Percentiles rank a stretch among this genome's conserved stretches.
Conservation (phyloP, 2,888 invertebrate genomes). For the Drosophila tripunctata region DNA sequence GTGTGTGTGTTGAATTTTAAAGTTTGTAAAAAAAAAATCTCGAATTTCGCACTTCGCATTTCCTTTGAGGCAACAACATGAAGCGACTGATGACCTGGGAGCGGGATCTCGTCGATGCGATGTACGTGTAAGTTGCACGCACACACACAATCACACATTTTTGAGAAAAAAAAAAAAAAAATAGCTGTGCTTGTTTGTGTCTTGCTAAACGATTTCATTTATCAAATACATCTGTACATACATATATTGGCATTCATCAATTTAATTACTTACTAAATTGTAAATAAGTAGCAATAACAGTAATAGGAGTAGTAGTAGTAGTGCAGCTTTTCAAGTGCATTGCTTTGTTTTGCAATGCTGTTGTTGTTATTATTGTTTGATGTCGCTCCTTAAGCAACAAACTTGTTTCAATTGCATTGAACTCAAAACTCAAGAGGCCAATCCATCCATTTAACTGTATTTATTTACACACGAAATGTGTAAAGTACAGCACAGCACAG, state of each 20-base stretch:
- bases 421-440: slow-evolving; percentile 44
- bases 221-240: slow-evolving; percentile 16
- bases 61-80: slow-evolving; percentile 71
- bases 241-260: background rate
- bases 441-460: background rate
- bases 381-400: slow-evolving; percentile 46
- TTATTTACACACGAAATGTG: slow-evolving; percentile 1
- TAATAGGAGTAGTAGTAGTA: slow-evolving; percentile 33
- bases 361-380: background rate
- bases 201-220: slow-evolving; percentile 54
- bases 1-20: slow-evolving; percentile 47
- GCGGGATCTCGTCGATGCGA: slow-evolving; percentile 82
- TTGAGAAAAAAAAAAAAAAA: too few relatives aligned
- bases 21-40: too few relatives aligned
- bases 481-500: slow-evolving; percentile 27
- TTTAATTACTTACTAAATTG: background rate
- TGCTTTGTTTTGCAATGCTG: slow-evolving; percentile 35
- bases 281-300: too few relatives aligned
- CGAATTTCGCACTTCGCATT: slow-evolving; percentile 48
- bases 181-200: slow-evolving; percentile 7
- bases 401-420: slow-evolving; percentile 65
- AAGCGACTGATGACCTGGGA: slow-evolving; percentile 82
- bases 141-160: slow-evolving; percentile 17
- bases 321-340: slow-evolving; percentile 64
- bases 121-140: slow-evolving; percentile 80